Percentiles rank a stretch among this genome's conserved stretches.
Conservation (phyloP, 1,140 invertebrate genomes). For the Anoplolepis gracilipes region DNA sequence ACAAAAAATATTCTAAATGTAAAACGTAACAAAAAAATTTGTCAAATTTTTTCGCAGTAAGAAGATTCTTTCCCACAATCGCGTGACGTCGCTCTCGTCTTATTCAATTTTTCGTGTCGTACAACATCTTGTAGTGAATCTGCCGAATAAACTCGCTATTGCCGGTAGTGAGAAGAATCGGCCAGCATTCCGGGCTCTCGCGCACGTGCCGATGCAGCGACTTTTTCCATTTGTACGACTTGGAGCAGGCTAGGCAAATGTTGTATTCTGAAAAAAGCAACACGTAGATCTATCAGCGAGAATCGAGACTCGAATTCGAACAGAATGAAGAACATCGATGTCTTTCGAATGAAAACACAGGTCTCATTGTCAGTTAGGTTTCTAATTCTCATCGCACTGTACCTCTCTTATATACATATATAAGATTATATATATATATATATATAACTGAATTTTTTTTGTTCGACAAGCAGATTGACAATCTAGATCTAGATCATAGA, state of each 20-base stretch:
- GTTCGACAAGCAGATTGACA: not conserved
- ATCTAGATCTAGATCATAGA: not conserved
- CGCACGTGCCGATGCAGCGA: conserved; percentile 86
- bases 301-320: not conserved
- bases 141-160: conserved; percentile 83
- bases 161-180: conserved; percentile 80
- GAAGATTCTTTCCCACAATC: not conserved
- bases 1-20: conserved; percentile 66
- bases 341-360: conserved; percentile 9
- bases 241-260: conserved; percentile 84
- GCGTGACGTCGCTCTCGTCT: not conserved
- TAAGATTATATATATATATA: no score
- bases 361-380: not conserved
- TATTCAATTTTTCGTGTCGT: conserved; percentile 71
- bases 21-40: conserved; percentile 55
- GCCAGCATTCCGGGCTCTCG: conserved; percentile 83
- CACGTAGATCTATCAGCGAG: conserved; percentile 54
- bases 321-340: not conserved
- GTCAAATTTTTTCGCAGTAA: not conserved
- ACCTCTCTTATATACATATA: not conserved
- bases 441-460: conserved; percentile 20
- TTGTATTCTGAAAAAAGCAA: conserved; percentile 81
- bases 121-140: conserved; percentile 83
- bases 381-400: not conserved
- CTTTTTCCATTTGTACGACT: conserved; percentile 86